Percentiles rank a stretch among this genome's conserved stretches.
Conservation (phyloP, 2,888 invertebrate species). For the Nymphalis polychloros region DNA sequence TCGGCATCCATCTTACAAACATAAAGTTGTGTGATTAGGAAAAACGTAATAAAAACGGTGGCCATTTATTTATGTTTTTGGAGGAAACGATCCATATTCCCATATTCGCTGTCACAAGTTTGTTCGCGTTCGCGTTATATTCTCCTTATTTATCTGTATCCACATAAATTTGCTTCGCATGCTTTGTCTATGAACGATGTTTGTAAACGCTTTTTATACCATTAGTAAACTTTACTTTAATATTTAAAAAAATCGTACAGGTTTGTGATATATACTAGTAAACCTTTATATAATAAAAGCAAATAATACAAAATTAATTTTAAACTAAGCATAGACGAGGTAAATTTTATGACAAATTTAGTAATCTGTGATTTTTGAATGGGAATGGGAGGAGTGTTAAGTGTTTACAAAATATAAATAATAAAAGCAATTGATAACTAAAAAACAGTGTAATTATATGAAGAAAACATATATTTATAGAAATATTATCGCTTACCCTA, state of each 20-base stretch:
- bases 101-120: constrained; percentile 60
- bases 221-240: no score
- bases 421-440: constrained; percentile 4
- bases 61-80: constrained; percentile 80
- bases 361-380: not conserved
- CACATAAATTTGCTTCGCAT: constrained; percentile 28
- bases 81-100: constrained; percentile 59
- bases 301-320: not conserved
- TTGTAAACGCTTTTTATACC: no score
- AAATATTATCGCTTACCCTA: not conserved
- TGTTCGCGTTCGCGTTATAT: constrained; percentile 50
- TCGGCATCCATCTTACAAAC: constrained; percentile 78
- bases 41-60: constrained; percentile 77
- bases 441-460: not conserved
- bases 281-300: no score
- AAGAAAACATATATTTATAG: not conserved
- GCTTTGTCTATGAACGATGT: constrained; percentile 42
- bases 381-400: constrained; percentile 15
- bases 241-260: no score
- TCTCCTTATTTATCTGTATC: constrained; percentile 38
- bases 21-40: constrained; percentile 66
- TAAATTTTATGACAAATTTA: not conserved
- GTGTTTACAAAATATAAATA: constrained; percentile 35
- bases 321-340: not conserved
- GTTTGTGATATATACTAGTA: no score